A percentile compares a stretch with the other conserved stretches of the same genome.
Conservation (phyloP, 2,888 invertebrate species). For the Protonemura montana region DNA sequence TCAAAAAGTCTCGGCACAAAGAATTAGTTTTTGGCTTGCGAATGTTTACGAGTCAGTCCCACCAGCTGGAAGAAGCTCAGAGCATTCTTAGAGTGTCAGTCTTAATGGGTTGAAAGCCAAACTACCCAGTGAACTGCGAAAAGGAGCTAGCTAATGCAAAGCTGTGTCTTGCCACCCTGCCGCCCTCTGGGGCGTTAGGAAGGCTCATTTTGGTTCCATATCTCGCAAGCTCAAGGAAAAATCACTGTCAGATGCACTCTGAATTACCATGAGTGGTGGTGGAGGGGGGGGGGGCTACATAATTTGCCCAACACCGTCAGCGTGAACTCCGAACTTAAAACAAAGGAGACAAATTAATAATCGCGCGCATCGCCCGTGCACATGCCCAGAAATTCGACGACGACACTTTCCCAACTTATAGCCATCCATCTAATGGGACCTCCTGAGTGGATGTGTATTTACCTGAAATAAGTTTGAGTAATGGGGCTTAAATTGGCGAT, state of each 20-base stretch:
- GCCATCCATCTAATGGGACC: not conserved
- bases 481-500: not conserved
- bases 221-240: not conserved
- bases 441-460: constrained; percentile 12
- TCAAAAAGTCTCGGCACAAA: not conserved
- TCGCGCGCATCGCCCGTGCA: not conserved
- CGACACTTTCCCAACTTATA: not conserved
- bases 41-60: not conserved
- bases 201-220: not conserved
- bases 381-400: not conserved
- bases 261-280: not conserved
- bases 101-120: not conserved
- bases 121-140: not conserved
- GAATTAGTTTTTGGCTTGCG: not conserved
- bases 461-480: constrained; percentile 12
- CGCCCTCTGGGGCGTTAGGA: not conserved
- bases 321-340: not conserved
- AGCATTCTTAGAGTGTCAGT: too few species aligned
- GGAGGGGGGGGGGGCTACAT: too few species aligned
- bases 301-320: not conserved
- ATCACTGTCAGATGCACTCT: not conserved
- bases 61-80: too few species aligned
- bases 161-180: not conserved
- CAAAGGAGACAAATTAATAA: not conserved
- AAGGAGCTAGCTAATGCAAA: not conserved